Conservation (phyloP, 2,113 vertebrate genomes). For the Euleptes europaea region DNA sequence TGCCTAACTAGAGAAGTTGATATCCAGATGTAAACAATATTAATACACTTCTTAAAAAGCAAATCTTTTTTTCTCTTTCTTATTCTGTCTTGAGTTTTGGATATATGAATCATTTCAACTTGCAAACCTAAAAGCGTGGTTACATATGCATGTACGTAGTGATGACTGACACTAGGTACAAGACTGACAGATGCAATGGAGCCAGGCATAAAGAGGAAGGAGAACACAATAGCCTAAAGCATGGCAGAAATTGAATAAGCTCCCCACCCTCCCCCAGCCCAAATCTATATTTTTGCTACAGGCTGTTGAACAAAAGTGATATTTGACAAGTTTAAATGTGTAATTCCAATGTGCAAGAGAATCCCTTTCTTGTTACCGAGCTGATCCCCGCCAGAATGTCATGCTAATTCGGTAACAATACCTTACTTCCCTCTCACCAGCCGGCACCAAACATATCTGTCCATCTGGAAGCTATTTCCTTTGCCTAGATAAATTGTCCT, state of each 20-base stretch:
- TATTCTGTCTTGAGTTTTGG: not conserved
- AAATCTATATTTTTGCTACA: conserved; percentile 42
- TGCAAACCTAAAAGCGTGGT: not conserved
- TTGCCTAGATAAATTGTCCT: conserved; percentile 70
- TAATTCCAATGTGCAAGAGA: conserved; percentile 65
- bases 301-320: conserved; percentile 67
- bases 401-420: conserved; percentile 71
- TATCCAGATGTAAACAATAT: not conserved
- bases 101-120: not conserved
- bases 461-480: conserved; percentile 71
- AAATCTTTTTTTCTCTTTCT: not conserved
- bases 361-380: conserved; percentile 55
- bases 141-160: conserved; percentile 1
- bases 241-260: conserved; percentile 51
- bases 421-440: conserved; percentile 68
- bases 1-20: not conserved
- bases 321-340: conserved; percentile 69
- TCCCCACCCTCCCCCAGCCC: not conserved
- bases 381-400: conserved; percentile 60
- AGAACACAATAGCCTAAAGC: conserved; percentile 17
- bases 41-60: not conserved
- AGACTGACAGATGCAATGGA: conserved; percentile 15
- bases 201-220: not conserved
- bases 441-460: conserved; percentile 63
- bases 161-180: conserved; percentile 7